These are phyloP conservation scores for Bombus cullumanus DNA, from an alignment of 1,140 invertebrate species.

Conservation along the genomic window DNA sequence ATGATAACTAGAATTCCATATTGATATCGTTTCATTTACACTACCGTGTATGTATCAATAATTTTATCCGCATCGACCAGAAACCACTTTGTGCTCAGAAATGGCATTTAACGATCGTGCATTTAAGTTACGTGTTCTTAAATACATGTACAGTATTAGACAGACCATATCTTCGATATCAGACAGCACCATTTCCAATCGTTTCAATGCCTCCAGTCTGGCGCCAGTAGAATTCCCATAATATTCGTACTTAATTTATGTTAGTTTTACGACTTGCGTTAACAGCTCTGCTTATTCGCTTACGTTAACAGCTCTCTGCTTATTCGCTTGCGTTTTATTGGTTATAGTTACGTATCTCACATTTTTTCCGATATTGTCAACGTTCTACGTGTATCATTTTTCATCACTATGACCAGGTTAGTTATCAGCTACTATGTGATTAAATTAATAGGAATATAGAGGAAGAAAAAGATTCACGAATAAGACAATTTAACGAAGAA, in stretches of 20 bases:
- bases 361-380: slow-evolving; percentile 10
- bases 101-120: neutral
- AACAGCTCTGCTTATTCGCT: slow-evolving; percentile 26
- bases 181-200: slow-evolving; percentile 47
- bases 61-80: neutral
- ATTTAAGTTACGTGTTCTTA: slow-evolving; percentile 31
- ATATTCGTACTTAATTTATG: slow-evolving; percentile 67
- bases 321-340: slow-evolving; percentile 30
- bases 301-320: slow-evolving; percentile 10
- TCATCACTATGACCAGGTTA: no score
- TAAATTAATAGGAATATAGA: neutral
- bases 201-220: slow-evolving; percentile 59
- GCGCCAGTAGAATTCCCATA: slow-evolving; percentile 60
- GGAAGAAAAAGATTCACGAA: neutral
- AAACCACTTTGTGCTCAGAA: slow-evolving; percentile 8
- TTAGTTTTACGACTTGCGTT: slow-evolving; percentile 61
- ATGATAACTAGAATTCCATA: neutral
- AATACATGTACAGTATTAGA: slow-evolving; percentile 24
- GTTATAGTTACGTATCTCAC: slow-evolving; percentile 12
- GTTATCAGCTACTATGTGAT: neutral
- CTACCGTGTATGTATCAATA: neutral
- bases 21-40: neutral
- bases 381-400: neutral
- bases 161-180: slow-evolving; percentile 24
- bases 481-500: neutral